These are phyloP conservation scores for Diabrotica balteata DNA, from an alignment of 2,888 invertebrate species.

Conservation along the genomic window DNA sequence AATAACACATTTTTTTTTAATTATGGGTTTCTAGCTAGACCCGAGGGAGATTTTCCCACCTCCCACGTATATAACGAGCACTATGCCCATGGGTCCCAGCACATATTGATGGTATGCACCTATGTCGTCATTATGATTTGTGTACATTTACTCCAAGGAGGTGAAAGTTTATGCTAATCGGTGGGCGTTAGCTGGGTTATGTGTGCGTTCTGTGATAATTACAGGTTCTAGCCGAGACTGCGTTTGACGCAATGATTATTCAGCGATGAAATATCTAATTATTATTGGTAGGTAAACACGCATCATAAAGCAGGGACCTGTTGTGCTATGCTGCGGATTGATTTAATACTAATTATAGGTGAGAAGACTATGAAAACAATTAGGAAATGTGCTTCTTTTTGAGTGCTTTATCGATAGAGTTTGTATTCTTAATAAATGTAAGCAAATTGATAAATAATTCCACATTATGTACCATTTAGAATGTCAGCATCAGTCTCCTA, in stretches of 20 bases:
- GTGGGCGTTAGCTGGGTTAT: conserved; percentile 14
- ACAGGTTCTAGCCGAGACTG: conserved; percentile 29
- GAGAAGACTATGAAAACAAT: neutral
- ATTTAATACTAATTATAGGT: neutral
- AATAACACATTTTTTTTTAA: too few relatives aligned
- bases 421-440: too few relatives aligned
- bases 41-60: conserved; percentile 1
- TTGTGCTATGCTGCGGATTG: neutral
- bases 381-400: too few relatives aligned
- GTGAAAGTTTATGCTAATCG: conserved; percentile 30
- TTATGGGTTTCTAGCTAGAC: neutral
- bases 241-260: conserved; percentile 33
- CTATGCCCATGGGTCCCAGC: neutral
- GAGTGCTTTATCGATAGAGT: too few relatives aligned
- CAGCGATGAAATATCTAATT: conserved; percentile 23
- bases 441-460: too few relatives aligned
- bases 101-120: conserved; percentile 1
- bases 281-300: conserved; percentile 27
- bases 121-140: conserved; percentile 7
- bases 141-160: conserved; percentile 3
- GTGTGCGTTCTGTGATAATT: conserved; percentile 24
- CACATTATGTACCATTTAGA: too few relatives aligned
- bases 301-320: conserved; percentile 13
- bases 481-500: too few relatives aligned
- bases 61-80: neutral